Evolutionary conservation across 2,113 vertebrate genomes (phyloP), one percentile per base, ranked within the genome.

Genomic region (Dunckerocampus dactyliophorus): DNA sequence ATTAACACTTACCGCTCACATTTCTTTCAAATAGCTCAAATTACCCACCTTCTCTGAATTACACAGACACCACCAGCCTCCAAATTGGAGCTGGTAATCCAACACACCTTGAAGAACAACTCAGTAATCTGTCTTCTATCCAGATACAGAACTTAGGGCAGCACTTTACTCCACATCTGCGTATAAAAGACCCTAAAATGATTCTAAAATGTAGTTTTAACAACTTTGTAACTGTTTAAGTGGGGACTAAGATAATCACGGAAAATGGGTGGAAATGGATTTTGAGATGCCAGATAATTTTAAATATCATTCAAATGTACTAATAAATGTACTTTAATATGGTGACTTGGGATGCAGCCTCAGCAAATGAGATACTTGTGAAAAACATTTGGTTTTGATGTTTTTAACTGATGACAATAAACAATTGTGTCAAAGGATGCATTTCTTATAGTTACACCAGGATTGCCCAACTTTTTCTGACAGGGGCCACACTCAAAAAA

Each of bases 1-100:
- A 67, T 78, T 72, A 61, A 64, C 50, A 61, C 19, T 57, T 61
- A 51, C 47, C 54, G 61, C 56, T 37, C 51, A 47, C 15, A 61
- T 53, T 45, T 65, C 28, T 63, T 66, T 70, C 34, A 67, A 67
- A 71, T 20, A 21, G 43, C 61, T 42, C 51, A n/a, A 69, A 75
- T 72, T 59, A 75, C 48, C 53, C 28, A 46, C 37, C 45, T 46
- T 53, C 49, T 58, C 57, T 22, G 14, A 49, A 1, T 39, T 34
- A 45, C n/a, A 42, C 11, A 50, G 21, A 42, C 42, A 28, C 50
- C 47, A 52, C 43, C 45, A 55, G 49, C 43, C 2, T 21, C 24
- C 21, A 57, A 47, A 47, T 63, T 17, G 48, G 49, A 55, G 47
- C 20, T 16, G 48, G 52, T 68, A 39, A 68, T 65, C 53, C 45